phyloP scores from a whole-genome alignment of 2,113 vertebrate genomes.

The Neolamprologus variostigma region DNA sequence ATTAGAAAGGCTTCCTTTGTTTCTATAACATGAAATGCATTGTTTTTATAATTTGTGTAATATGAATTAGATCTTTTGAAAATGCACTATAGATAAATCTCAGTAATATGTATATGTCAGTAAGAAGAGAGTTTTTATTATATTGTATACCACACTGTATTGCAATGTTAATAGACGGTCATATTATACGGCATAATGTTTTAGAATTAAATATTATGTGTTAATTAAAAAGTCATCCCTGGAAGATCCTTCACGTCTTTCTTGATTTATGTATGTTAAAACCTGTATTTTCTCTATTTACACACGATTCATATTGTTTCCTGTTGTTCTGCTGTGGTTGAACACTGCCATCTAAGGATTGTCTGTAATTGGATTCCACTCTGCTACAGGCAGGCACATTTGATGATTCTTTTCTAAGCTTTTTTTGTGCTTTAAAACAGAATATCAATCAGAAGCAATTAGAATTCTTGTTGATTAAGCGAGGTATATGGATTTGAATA shows the following conservation, averaged over 20 bases:
- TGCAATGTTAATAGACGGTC: not conserved
- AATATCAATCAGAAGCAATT: not conserved
- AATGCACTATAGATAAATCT: not conserved
- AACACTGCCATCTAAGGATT: slow-evolving; percentile 68
- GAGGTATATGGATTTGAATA: not conserved
- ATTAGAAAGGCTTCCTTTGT: not conserved
- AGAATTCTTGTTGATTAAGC: not conserved
- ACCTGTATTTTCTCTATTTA: not conserved
- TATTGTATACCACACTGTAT: not conserved
- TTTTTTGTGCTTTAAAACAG: not conserved
- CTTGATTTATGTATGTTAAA: not conserved
- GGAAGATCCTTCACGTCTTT: not conserved
- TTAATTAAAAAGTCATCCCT: not conserved
- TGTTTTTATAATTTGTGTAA: not conserved
- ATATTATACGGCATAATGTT: not conserved
- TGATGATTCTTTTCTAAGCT: not conserved
- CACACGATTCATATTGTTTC: not conserved
- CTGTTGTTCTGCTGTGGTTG: slow-evolving; percentile 42
- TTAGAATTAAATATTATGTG: not conserved
- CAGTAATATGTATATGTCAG: not conserved
- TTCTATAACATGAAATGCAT: not conserved
- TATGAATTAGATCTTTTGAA: not conserved
- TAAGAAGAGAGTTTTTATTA: not conserved
- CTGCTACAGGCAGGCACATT: not conserved
- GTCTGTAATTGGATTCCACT: slow-evolving; percentile 12